Conservation (phyloP, 2,797 vertebrate species). For the Trachops cirrhosus region DNA sequence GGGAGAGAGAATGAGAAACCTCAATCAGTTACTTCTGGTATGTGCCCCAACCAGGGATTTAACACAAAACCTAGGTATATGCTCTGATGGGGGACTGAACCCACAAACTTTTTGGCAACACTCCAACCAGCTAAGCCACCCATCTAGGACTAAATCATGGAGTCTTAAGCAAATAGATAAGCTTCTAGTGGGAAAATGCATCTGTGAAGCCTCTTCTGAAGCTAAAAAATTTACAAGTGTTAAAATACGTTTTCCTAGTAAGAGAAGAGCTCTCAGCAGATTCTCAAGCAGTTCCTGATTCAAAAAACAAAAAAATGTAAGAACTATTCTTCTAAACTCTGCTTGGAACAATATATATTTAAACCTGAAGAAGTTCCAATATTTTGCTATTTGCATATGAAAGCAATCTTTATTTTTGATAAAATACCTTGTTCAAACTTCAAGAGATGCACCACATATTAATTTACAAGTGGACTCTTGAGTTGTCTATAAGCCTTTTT, state of each 20-base stretch:
- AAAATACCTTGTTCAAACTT: slow-evolving; percentile 7
- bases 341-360: neutral
- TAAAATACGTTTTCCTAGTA: slow-evolving; percentile 10
- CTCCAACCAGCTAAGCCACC: neutral
- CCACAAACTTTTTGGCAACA: neutral
- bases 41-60: neutral
- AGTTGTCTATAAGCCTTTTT: neutral
- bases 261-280: slow-evolving; percentile 16
- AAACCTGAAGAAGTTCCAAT: neutral
- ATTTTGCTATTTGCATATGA: slow-evolving; percentile 10
- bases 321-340: neutral
- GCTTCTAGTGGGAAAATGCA: neutral
- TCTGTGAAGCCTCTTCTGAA: neutral
- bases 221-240: neutral
- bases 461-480: slow-evolving; percentile 10
- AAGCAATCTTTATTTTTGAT: slow-evolving; percentile 25
- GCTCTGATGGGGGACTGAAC: neutral
- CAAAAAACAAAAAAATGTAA: neutral
- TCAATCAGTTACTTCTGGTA: no score
- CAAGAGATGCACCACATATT: neutral
- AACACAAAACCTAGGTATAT: neutral
- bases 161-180: neutral
- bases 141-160: neutral
- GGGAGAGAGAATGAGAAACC: neutral
- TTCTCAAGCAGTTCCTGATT: neutral